Base-by-base conservation (phyloP, 2,113 vertebrate species). In the Cyanistes caeruleus region DNA sequence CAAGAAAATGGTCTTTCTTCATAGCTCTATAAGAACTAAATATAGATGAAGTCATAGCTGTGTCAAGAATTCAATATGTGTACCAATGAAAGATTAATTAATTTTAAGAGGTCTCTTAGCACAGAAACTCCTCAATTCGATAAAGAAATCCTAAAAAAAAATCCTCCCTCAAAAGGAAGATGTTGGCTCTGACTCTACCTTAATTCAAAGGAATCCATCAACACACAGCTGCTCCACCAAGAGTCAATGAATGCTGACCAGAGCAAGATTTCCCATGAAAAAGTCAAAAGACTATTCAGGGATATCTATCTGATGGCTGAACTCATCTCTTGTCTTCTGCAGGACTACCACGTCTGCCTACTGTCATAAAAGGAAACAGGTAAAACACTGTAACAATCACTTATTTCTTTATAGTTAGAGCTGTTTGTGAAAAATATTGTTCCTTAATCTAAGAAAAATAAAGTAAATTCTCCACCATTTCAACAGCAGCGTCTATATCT, bases 401-500 rank as follows among this genome's bases (percentile, higher is more conserved):
- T 77, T 75, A 44, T 86, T 87, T 89, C 58, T 68, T 90, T 74
- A 84, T 80, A 70, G 35, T 69, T 76, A 83, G 59, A 84, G 72
- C 37, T 85, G 17, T 82, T 95, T 88, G 62, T 31, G 41, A 85
- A 41, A 75, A 94, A 56, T 70, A 69, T 58, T 90, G 53, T 39
- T 84, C 77, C 31, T 13, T 93, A 79, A 77, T 82, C 70, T 80
- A 73, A 65, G 84, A 84, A 46, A 95, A 95, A 78, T 43, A 25
- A 95, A 95, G 76, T 43, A 25, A 65, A 83, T 87, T 94, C 31
- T 93, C 28, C 39, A 92, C 69, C 27, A 44, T 84, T 93, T 55
- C 84, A 95, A 59, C 41, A 81, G 63, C 8, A 90, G 24, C 77
- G 76, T 88, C 35, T 79, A 5, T 27, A 27, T 63, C 70, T 69